These are phyloP conservation scores for Kryptolebias marmoratus DNA, from an alignment of 2,113 vertebrate genomes.

Conservation along the genomic window DNA sequence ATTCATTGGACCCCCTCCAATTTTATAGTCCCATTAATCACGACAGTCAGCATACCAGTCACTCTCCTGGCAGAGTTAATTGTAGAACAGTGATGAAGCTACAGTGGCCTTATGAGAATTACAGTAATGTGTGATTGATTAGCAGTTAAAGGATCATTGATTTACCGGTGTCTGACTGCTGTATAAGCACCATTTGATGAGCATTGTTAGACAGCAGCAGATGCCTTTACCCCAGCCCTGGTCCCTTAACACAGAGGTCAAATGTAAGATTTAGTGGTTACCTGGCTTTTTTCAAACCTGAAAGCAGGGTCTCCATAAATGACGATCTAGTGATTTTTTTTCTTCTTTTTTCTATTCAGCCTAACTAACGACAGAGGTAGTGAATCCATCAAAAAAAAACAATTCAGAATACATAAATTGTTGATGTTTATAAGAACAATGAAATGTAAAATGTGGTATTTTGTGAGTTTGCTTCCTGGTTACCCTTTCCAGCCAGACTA, in stretches of 20 bases:
- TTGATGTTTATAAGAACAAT: no score
- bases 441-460: no score
- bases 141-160: constrained; percentile 71
- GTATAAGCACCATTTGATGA: constrained; percentile 52
- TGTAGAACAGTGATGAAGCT: constrained; percentile 70
- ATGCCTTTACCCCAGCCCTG: constrained; percentile 4
- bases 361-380: no score
- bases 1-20: constrained; percentile 37
- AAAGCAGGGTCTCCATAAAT: neutral
- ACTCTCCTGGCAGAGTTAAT: constrained; percentile 67
- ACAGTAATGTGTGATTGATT: constrained; percentile 73
- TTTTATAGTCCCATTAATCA: constrained; percentile 67
- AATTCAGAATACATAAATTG: no score
- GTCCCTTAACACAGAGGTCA: constrained; percentile 9
- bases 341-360: no score
- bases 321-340: neutral
- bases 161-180: constrained; percentile 61
- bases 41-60: constrained; percentile 49
- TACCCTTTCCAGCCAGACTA: no score
- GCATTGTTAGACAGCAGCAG: constrained; percentile 33
- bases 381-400: no score
- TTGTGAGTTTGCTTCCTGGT: no score
- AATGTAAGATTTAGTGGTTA: neutral
- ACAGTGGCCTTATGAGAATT: constrained; percentile 66
- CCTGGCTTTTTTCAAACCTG: neutral